phyloP scores from a whole-genome alignment of 2,888 invertebrate genomes.

The Thecocarcelia acutangulata region DNA sequence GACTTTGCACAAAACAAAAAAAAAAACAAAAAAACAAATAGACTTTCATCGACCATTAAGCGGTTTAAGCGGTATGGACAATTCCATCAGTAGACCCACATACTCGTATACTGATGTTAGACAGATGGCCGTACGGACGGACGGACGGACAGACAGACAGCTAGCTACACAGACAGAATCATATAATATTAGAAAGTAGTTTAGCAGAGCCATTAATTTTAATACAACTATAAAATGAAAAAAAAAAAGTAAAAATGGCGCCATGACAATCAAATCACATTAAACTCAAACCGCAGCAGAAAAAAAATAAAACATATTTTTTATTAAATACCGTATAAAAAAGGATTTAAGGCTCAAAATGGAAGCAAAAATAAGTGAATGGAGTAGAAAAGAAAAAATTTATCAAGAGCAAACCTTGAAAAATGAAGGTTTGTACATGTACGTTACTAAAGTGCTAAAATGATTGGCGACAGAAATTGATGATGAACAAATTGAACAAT shows the following conservation, averaged over 20 bases:
- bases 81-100: slow-evolving; percentile 6
- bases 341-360: slow-evolving; percentile 12
- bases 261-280: slow-evolving; percentile 57
- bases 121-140: background rate
- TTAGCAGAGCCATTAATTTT: slow-evolving; percentile 54
- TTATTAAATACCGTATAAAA: slow-evolving; percentile 1
- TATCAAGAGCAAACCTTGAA: background rate
- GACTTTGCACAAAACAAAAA: slow-evolving; percentile 12
- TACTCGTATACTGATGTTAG: background rate
- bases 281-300: slow-evolving; percentile 47
- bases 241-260: slow-evolving; percentile 47
- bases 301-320: slow-evolving; percentile 5
- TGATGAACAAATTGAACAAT: slow-evolving; percentile 31
- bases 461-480: background rate
- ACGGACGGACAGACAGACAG: background rate
- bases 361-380: background rate
- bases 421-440: slow-evolving; percentile 8
- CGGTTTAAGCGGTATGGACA: slow-evolving; percentile 22
- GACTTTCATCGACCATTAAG: slow-evolving; percentile 45
- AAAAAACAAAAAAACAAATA: slow-evolving; percentile 15
- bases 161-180: background rate
- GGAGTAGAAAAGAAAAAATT: background rate
- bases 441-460: slow-evolving; percentile 4
- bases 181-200: slow-evolving; percentile 49
- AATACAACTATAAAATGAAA: slow-evolving; percentile 29